Percentiles rank a stretch among this genome's conserved stretches.
Evolutionary conservation across 2,113 vertebrate genomes (phyloP).

Genomic region (Actenoides hombroni): DNA sequence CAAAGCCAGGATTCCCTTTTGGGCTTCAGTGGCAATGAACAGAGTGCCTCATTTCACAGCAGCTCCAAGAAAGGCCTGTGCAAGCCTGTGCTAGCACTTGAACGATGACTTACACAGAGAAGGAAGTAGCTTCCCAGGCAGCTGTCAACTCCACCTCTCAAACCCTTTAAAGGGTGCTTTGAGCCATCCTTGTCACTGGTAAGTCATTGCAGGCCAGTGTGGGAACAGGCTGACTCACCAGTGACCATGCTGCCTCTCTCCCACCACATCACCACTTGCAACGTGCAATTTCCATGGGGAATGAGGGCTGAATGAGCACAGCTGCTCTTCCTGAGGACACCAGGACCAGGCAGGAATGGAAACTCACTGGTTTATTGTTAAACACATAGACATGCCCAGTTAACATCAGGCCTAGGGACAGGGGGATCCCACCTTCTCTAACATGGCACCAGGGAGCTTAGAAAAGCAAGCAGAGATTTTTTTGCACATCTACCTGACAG

Average conservation of each 20-base stretch:
- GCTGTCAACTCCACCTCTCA: neutral
- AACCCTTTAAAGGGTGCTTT: neutral
- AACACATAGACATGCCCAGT: fast-evolving
- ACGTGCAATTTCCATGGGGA: fast-evolving
- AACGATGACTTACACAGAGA: neutral
- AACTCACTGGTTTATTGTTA: neutral
- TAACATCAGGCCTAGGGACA: neutral
- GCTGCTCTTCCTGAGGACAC: neutral
- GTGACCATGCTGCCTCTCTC: neutral
- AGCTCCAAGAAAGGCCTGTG: neutral
- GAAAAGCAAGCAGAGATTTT: neutral
- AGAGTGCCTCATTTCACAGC: no score
- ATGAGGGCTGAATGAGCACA: fast-evolving
- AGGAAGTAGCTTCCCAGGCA: neutral
- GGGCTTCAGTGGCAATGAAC: neutral
- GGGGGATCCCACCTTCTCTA: neutral
- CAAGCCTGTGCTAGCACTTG: neutral
- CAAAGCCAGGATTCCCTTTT: neutral
- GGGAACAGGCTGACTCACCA: neutral
- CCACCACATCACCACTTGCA: fast-evolving
- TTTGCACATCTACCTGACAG: fast-evolving
- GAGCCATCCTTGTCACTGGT: neutral
- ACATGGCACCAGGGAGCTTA: neutral
- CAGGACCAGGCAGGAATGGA: neutral
- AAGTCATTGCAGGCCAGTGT: neutral